A percentile compares a stretch with the other conserved stretches of the same genome.
Evolutionary conservation across 2,888 invertebrate genomes (phyloP).

Genomic region (Octonoba sinensis): DNA sequence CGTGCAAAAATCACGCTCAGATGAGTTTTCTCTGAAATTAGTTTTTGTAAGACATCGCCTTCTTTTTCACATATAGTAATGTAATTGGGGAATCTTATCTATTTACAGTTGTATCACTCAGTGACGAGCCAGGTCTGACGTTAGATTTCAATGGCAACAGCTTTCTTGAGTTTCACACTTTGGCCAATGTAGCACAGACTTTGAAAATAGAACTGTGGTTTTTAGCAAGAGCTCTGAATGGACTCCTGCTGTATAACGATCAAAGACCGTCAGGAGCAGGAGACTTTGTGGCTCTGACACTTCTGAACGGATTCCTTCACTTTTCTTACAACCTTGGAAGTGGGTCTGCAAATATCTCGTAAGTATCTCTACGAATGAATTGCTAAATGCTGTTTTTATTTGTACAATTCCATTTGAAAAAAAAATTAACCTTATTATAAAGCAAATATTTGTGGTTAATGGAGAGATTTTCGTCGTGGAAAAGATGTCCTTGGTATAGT

Average conservation of each 20-base stretch:
- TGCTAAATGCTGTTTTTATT: too few species aligned
- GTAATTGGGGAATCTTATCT: background rate
- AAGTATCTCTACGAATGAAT: slow-evolving; percentile 64
- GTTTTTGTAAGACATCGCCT: too few species aligned
- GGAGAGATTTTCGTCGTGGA: too few species aligned
- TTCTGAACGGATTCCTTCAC: slow-evolving; percentile 84
- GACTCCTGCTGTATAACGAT: slow-evolving; percentile 86
- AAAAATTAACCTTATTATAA: background rate
- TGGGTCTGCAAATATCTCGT: slow-evolving; percentile 79
- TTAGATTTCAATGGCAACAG: slow-evolving; percentile 85
- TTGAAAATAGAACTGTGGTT: slow-evolving; percentile 84
- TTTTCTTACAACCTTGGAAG: slow-evolving; percentile 92
- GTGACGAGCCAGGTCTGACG: slow-evolving; percentile 68
- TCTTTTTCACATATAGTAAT: background rate
- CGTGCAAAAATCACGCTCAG: too few species aligned
- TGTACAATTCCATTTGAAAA: background rate
- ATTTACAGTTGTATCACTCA: slow-evolving; percentile 6
- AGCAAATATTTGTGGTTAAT: too few species aligned
- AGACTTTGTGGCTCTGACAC: slow-evolving; percentile 87
- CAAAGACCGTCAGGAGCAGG: slow-evolving; percentile 76
- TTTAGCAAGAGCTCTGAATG: slow-evolving; percentile 81
- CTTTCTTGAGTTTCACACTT: slow-evolving; percentile 81
- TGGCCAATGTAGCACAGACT: slow-evolving; percentile 74
- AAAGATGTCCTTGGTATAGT: too few species aligned
- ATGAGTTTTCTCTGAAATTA: too few species aligned